Conservation (phyloP, 2,888 invertebrate genomes). For the Rhamphomyia laevipes region DNA sequence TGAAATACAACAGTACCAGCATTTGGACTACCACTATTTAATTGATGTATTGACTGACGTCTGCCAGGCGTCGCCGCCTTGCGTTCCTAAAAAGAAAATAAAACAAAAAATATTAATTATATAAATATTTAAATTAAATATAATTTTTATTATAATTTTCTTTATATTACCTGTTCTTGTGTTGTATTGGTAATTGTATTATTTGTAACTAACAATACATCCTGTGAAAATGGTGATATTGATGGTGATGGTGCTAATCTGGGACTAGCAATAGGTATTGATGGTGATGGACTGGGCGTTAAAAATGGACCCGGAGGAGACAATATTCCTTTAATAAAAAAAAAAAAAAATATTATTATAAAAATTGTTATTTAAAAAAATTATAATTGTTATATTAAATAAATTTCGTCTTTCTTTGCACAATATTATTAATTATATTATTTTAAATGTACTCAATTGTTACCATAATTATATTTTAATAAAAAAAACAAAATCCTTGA, state of each 20-base stretch:
- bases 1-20: slow-evolving; percentile 38
- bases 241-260: slow-evolving; percentile 39
- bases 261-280: slow-evolving; percentile 38
- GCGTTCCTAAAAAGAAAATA: slow-evolving; percentile 28
- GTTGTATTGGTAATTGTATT: slow-evolving; percentile 36
- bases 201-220: slow-evolving; percentile 38
- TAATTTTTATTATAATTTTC: neutral
- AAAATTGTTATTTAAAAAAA: neutral
- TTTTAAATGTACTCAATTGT: no score
- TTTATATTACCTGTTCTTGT: slow-evolving; percentile 33
- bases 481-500: no score
- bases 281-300: slow-evolving; percentile 40
- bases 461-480: no score
- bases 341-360: neutral
- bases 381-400: no score
- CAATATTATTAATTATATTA: no score
- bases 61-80: slow-evolving; percentile 40
- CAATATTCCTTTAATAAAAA: slow-evolving; percentile 33
- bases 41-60: slow-evolving; percentile 38
- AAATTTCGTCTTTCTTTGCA: no score
- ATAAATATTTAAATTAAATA: neutral
- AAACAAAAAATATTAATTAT: neutral
- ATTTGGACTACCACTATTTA: slow-evolving; percentile 37
- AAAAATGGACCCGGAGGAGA: slow-evolving; percentile 40
- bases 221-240: slow-evolving; percentile 38